Conservation (phyloP, 1,140 invertebrate genomes). For the Chlorops oryzae region DNA sequence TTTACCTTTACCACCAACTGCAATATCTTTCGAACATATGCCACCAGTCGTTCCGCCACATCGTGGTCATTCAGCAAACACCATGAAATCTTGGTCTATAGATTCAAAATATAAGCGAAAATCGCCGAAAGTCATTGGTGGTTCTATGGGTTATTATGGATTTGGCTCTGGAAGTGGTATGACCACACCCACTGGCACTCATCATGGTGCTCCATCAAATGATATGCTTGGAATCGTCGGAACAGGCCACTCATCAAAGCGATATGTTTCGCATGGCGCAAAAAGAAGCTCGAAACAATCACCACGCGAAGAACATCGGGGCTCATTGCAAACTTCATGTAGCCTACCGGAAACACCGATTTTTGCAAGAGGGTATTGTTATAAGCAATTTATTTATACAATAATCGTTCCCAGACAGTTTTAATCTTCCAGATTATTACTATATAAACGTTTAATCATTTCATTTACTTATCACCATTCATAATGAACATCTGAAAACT, state of each 20-base stretch:
- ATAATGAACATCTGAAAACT: too few species aligned
- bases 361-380: conserved; percentile 62
- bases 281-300: conserved; percentile 46
- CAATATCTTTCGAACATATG: conserved; percentile 23
- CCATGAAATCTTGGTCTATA: conserved; percentile 73
- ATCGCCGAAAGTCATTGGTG: conserved; percentile 42
- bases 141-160: conserved; percentile 33
- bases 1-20: conserved; percentile 21
- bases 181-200: conserved; percentile 54
- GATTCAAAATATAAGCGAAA: conserved; percentile 65
- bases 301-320: conserved; percentile 52
- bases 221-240: too few species aligned
- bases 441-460: too few species aligned
- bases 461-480: too few species aligned
- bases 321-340: conserved; percentile 72
- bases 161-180: conserved; percentile 48
- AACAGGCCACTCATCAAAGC: conserved; percentile 29
- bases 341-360: conserved; percentile 77
- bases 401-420: too few species aligned
- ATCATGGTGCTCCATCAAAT: conserved; percentile 55
- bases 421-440: too few species aligned
- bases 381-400: conserved; percentile 13
- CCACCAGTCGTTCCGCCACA: conserved; percentile 68
- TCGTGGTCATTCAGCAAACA: conserved; percentile 54
- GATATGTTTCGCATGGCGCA: conserved; percentile 42